Evolutionary conservation across 2,888 invertebrate genomes (phyloP).

Genomic region (Anthrax anthrax): DNA sequence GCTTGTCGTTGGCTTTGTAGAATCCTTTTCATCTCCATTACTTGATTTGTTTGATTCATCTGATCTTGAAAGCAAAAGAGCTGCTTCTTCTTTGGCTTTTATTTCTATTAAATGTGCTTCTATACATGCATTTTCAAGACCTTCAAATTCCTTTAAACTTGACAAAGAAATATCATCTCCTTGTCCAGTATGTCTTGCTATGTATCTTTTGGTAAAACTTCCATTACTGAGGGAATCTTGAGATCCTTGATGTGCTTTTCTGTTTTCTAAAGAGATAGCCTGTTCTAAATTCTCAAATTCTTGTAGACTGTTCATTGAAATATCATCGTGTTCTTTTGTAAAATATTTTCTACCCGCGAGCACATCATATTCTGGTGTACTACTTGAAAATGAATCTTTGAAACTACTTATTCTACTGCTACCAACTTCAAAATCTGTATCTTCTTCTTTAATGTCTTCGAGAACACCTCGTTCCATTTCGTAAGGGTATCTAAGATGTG

Average conservation of each 20-base stretch:
- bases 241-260: slow-evolving; percentile 58
- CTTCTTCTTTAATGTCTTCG: slow-evolving; percentile 88
- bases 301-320: slow-evolving; percentile 82
- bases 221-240: slow-evolving; percentile 75
- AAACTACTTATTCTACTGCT: slow-evolving; percentile 56
- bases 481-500: slow-evolving; percentile 52
- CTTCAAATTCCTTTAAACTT: slow-evolving; percentile 86
- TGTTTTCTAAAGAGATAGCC: slow-evolving; percentile 67
- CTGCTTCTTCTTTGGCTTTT: slow-evolving; percentile 74
- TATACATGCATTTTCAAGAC: slow-evolving; percentile 73
- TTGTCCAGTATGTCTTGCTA: slow-evolving; percentile 54
- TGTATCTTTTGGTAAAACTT: slow-evolving; percentile 59
- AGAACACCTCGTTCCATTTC: slow-evolving; percentile 71
- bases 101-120: slow-evolving; percentile 73
- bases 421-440: slow-evolving; percentile 77
- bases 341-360: slow-evolving; percentile 71
- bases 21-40: slow-evolving; percentile 17
- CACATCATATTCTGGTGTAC: slow-evolving; percentile 84
- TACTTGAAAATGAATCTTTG: slow-evolving; percentile 80
- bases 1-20: slow-evolving; percentile 17
- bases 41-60: slow-evolving; percentile 34
- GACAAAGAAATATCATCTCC: slow-evolving; percentile 76
- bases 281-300: slow-evolving; percentile 88
- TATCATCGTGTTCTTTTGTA: slow-evolving; percentile 75
- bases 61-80: slow-evolving; percentile 45